Evolutionary conservation across 2,113 vertebrate genomes (phyloP).

Genomic region (Kobus ellipsiprymnus): DNA sequence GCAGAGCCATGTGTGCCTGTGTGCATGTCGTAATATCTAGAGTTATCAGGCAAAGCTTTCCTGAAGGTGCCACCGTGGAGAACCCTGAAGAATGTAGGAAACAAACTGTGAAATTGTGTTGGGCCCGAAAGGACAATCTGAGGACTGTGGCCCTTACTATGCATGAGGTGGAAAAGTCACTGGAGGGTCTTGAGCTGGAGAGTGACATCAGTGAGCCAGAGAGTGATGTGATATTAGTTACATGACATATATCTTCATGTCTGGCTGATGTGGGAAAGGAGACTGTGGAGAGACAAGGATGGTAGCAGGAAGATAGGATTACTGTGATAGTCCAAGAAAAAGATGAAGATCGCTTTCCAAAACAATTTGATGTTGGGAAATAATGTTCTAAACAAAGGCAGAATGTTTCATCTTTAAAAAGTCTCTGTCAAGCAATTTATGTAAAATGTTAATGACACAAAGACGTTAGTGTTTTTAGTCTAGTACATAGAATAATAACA

Average conservation of each 20-base stretch:
- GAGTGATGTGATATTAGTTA: neutral
- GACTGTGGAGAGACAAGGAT: neutral
- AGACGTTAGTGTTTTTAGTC: neutral
- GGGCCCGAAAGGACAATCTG: neutral
- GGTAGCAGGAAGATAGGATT: neutral
- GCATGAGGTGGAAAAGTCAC: neutral
- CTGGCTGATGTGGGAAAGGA: neutral
- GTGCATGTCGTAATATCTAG: neutral
- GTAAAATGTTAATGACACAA: neutral
- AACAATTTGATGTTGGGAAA: neutral
- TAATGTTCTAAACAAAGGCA: neutral
- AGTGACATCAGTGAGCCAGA: neutral
- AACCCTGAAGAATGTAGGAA: neutral
- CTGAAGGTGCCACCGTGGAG: neutral
- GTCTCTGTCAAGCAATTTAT: neutral
- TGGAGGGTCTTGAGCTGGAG: neutral
- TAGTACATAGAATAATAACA: neutral
- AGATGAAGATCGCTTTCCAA: neutral
- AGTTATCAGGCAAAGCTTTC: neutral
- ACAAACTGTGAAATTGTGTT: neutral
- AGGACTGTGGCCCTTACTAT: neutral
- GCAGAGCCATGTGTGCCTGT: rapidly evolving
- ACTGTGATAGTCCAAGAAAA: neutral
- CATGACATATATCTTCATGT: neutral
- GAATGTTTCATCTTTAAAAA: neutral